A percentile compares a stretch with the other conserved stretches of the same genome.
These are phyloP conservation scores for Capromys pilorides DNA, from an alignment of 2,797 vertebrate genomes.

Conservation along the genomic window DNA sequence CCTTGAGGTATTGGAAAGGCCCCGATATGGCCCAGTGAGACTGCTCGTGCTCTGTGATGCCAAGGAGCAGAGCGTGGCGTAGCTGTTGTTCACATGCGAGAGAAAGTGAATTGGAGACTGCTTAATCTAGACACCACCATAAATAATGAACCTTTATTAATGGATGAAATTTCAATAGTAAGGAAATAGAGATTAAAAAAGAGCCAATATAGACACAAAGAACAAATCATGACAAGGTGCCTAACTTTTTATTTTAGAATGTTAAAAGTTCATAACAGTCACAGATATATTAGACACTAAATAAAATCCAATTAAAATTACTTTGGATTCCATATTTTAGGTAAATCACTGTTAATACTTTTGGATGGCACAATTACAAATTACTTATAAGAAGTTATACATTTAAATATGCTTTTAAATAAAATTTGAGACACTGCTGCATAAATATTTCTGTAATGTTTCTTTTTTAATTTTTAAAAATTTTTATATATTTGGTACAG, in stretches of 20 bases:
- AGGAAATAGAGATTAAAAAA: background rate
- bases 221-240: background rate
- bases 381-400: slow-evolving; percentile 10
- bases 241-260: background rate
- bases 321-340: background rate
- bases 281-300: background rate
- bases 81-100: background rate
- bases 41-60: background rate
- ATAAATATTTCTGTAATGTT: background rate
- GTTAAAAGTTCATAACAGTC: background rate
- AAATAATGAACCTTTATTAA: background rate
- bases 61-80: background rate
- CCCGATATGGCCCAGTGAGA: background rate
- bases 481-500: no score
- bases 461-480: background rate
- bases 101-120: background rate
- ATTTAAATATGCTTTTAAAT: background rate
- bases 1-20: background rate
- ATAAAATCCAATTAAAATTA: slow-evolving; percentile 14
- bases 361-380: background rate
- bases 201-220: background rate
- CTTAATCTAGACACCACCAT: background rate
- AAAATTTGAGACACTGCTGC: background rate
- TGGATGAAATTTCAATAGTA: background rate
- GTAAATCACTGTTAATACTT: background rate